These are phyloP conservation scores for Ecdyonurus torrentis DNA, from an alignment of 2,888 invertebrate genomes.

Conservation along the genomic window DNA sequence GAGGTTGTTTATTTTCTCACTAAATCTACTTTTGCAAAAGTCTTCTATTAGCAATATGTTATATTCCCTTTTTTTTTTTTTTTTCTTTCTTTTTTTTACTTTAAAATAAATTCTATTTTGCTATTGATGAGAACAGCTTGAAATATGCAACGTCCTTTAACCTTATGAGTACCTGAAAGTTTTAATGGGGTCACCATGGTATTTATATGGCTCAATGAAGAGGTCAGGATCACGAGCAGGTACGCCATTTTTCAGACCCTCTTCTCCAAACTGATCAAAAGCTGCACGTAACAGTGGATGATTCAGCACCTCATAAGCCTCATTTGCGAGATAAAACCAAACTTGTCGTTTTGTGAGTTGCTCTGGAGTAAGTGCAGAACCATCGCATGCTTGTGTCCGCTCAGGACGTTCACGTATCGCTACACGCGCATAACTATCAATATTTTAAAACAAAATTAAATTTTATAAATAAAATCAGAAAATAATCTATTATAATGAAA, in stretches of 20 bases:
- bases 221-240: constrained; percentile 44
- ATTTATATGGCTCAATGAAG: constrained; percentile 55
- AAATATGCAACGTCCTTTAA: no score
- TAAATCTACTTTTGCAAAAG: not conserved
- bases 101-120: not conserved
- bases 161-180: constrained; percentile 49
- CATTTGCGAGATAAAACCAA: constrained; percentile 45
- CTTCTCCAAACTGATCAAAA: constrained; percentile 81
- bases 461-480: constrained; percentile 1
- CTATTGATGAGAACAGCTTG: not conserved
- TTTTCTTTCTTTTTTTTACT: not conserved
- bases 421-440: constrained; percentile 31
- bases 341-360: constrained; percentile 32
- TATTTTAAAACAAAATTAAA: constrained; percentile 1
- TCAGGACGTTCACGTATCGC: constrained; percentile 43
- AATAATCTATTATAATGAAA: no score
- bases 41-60: not conserved
- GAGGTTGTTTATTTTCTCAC: not conserved
- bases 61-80: not conserved
- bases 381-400: constrained; percentile 21
- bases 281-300: constrained; percentile 50
- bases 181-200: constrained; percentile 59
- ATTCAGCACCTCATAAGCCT: constrained; percentile 62
- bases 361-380: constrained; percentile 32
- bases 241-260: constrained; percentile 66